Percentiles rank a stretch among this genome's conserved stretches.
Evolutionary conservation across 2,888 invertebrate genomes (phyloP).

Genomic region (Hipparchia sbordonii): DNA sequence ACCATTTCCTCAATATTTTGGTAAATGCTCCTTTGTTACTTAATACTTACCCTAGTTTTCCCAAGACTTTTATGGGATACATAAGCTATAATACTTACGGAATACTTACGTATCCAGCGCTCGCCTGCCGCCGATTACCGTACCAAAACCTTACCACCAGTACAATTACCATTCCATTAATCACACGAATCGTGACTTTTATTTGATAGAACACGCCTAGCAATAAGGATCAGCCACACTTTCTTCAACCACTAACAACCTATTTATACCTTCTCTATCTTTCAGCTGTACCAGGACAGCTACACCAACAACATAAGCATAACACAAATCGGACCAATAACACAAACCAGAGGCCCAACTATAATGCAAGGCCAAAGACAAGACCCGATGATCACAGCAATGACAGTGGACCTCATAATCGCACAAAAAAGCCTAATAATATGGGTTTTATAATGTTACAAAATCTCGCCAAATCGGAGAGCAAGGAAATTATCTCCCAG

Average conservation of each 20-base stretch:
- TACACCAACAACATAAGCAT: neutral
- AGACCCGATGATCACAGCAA: neutral
- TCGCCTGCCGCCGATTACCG: too few species aligned
- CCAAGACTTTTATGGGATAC: neutral
- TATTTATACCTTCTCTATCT: neutral
- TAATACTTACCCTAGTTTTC: neutral
- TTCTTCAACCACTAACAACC: too few species aligned
- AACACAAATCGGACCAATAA: neutral
- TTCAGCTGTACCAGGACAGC: neutral
- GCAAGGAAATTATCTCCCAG: constrained; percentile 58
- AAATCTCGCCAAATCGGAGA: constrained; percentile 56
- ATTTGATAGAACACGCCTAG: too few species aligned
- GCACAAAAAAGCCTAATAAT: neutral
- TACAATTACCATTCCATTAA: too few species aligned
- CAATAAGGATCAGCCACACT: too few species aligned
- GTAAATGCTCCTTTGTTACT: neutral
- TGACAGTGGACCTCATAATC: neutral
- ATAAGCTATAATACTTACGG: too few species aligned
- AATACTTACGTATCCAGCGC: too few species aligned
- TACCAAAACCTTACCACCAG: too few species aligned
- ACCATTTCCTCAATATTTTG: neutral
- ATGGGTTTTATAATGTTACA: constrained; percentile 58
- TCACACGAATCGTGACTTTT: too few species aligned
- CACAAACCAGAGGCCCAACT: neutral
- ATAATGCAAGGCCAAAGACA: neutral